Evolutionary conservation across 2,113 vertebrate species (phyloP).

Genomic region (Protobothrops flavoviridis): DNA sequence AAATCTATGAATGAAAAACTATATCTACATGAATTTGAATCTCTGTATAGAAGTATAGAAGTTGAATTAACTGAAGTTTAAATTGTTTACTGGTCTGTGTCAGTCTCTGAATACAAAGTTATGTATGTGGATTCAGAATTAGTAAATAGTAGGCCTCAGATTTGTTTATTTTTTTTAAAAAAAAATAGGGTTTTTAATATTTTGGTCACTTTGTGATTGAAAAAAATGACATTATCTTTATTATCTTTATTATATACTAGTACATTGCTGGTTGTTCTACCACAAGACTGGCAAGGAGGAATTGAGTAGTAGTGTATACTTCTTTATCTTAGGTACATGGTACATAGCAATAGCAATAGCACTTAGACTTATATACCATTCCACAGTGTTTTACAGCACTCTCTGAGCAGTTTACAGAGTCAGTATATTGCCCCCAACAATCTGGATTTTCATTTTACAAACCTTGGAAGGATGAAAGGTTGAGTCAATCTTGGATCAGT

Average conservation of each 20-base stretch:
- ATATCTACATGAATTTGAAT: neutral
- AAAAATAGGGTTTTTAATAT: neutral
- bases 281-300: neutral
- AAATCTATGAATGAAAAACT: constrained; percentile 7
- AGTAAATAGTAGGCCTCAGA: neutral
- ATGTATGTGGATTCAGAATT: neutral
- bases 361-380: neutral
- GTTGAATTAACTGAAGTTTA: neutral
- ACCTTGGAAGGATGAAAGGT: neutral
- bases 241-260: neutral
- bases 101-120: neutral
- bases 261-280: neutral
- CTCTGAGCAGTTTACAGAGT: neutral
- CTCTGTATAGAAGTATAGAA: neutral
- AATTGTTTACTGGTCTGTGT: neutral
- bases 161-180: neutral
- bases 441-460: neutral
- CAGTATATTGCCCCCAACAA: neutral
- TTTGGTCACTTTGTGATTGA: neutral
- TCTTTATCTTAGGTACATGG: neutral
- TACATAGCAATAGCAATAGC: neutral
- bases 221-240: neutral
- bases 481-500: neutral
- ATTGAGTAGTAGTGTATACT: neutral
- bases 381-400: neutral